Evolutionary conservation across 2,113 vertebrate species (phyloP), one percentile per base, ranked within the genome.

Genomic region (Antigone vipio): DNA sequence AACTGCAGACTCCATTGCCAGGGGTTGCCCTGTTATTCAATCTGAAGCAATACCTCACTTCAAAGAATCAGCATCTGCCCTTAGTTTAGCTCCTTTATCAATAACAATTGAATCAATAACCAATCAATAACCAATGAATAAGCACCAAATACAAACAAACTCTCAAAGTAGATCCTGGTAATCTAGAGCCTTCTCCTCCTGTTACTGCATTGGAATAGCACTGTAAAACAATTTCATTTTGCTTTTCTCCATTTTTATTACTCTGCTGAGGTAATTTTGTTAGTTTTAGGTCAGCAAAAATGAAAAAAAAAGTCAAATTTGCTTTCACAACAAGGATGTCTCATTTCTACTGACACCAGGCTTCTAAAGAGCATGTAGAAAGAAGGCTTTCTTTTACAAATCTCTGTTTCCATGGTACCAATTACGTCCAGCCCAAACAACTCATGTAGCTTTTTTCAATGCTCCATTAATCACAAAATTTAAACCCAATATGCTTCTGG

Each of bases 341-440:
- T 79, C 44, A 59, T 63, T 85, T 44, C n/a, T 23, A 12, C 34
- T 15, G 17, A 90, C 38, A 78, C 8, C 38, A 82, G 24, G 0
- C 11, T 34, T 50, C 82, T 38, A 32, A 45, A 71, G 47, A 78
- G 75, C 38, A 62, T 0, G 34, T 6, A 83, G 56, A 77, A 85
- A 74, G 55, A 20, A 34, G 20, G n/a, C 32, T 94, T 89, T 60
- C 67, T 93, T 79, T 30, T 64, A 63, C 59, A 76, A 44, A 29
- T 38, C 55, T 45, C 30, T 35, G 56, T 82, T 78, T 78, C 82
- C 91, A 68, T 35, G 72, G 53, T 40, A 67, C 67, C 62, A 75
- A 92, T 80, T 94, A 86, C 71, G 92, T 80, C 55, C 79, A 96
- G 58, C 17, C 75, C 58, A 92, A 94, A 79, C 86, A 92, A 80